Percentiles rank a stretch among this genome's conserved stretches.
Conservation (phyloP, 1,140 invertebrate species). For the Lutraria rhynchaena region DNA sequence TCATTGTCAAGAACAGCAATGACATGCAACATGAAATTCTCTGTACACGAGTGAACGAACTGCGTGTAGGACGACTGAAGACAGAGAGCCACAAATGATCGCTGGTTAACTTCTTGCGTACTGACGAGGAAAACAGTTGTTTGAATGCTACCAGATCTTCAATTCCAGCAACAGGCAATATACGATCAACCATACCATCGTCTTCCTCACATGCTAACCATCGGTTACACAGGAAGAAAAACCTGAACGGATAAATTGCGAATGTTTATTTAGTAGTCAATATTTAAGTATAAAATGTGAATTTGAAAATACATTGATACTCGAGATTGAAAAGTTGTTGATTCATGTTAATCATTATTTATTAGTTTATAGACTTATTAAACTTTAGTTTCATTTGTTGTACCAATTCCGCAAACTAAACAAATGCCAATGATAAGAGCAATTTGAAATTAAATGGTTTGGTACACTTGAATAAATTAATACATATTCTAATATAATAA, state of each 20-base stretch:
- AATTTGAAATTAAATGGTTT: too few relatives aligned
- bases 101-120: conserved; percentile 82
- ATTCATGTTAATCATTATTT: too few relatives aligned
- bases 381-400: too few relatives aligned
- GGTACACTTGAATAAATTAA: too few relatives aligned
- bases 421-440: too few relatives aligned
- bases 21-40: conserved; percentile 76
- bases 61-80: conserved; percentile 70
- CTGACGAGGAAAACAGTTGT: conserved; percentile 81
- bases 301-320: not conserved
- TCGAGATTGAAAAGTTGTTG: not conserved
- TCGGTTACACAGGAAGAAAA: conserved; percentile 79
- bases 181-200: conserved; percentile 81
- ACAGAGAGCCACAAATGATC: conserved; percentile 82
- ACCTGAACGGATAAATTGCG: too few relatives aligned
- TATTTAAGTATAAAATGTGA: not conserved
- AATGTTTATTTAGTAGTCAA: too few relatives aligned
- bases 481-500: too few relatives aligned
- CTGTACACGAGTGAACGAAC: conserved; percentile 75
- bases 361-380: too few relatives aligned
- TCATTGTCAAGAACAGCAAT: conserved; percentile 78
- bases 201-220: conserved; percentile 82
- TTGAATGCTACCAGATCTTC: conserved; percentile 81
- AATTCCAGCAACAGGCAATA: conserved; percentile 80
- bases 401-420: too few relatives aligned